Conservation (phyloP, 1,140 invertebrate species). For the Parasteatoda tepidariorum region DNA sequence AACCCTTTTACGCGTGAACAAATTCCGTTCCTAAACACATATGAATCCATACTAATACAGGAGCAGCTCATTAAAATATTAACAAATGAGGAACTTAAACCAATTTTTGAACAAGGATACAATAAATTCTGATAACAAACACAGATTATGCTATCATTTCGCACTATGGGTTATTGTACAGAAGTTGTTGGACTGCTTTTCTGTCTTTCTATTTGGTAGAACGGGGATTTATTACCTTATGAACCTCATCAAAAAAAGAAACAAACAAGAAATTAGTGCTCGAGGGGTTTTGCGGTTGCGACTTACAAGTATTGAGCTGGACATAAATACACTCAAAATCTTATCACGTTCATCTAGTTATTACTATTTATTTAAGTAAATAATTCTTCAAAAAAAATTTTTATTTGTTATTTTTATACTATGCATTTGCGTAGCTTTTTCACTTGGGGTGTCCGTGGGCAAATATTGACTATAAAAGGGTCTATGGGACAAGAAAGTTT, state of each 20-base stretch:
- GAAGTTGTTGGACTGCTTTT: not conserved
- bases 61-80: conserved; percentile 31
- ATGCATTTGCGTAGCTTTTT: no score
- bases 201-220: not conserved
- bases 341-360: no score
- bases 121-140: not conserved
- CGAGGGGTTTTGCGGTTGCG: not conserved
- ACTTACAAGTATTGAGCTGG: not conserved
- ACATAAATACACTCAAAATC: not conserved
- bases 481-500: no score
- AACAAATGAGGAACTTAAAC: conserved; percentile 49
- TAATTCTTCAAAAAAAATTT: no score
- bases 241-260: not conserved
- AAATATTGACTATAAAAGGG: no score
- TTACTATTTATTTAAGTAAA: no score
- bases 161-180: not conserved
- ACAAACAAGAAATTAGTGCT: not conserved
- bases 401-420: no score
- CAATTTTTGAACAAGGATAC: conserved; percentile 15
- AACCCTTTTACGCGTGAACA: conserved; percentile 13
- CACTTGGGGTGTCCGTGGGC: no score
- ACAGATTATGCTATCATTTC: not conserved
- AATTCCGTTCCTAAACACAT: conserved; percentile 13
- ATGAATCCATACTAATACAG: not conserved
- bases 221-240: no score